A percentile compares a stretch with the other conserved stretches of the same genome.
These are phyloP conservation scores for Lampris megalopsis DNA, from an alignment of 2,113 vertebrate species.

Conservation along the genomic window DNA sequence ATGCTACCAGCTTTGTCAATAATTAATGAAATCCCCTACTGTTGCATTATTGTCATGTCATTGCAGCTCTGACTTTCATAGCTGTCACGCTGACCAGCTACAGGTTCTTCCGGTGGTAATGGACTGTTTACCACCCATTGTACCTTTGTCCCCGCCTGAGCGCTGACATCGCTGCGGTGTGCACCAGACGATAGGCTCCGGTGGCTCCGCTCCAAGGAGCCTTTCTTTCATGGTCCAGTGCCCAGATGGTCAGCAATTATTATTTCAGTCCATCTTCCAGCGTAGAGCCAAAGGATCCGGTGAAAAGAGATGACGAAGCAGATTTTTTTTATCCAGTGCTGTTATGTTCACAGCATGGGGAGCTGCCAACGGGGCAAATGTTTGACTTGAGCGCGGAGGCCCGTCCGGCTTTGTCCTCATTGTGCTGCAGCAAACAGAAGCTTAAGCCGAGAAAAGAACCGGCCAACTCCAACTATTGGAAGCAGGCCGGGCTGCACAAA, in stretches of 20 bases:
- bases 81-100: conserved; percentile 10
- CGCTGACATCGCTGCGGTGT: conserved; percentile 44
- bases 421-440: conserved; percentile 27
- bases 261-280: conserved; percentile 70
- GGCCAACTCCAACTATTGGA: neutral
- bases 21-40: no score
- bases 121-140: conserved; percentile 26
- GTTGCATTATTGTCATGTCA: neutral
- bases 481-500: conserved; percentile 49
- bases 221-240: conserved; percentile 74
- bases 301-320: conserved; percentile 51
- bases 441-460: neutral
- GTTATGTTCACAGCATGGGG: conserved; percentile 19
- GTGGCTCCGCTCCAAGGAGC: conserved; percentile 68
- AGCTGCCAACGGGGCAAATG: conserved; percentile 36
- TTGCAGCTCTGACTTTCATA: conserved; percentile 26
- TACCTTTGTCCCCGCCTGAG: conserved; percentile 46
- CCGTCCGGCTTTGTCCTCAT: conserved; percentile 28
- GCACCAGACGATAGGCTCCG: conserved; percentile 50
- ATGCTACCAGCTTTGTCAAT: no score
- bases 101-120: conserved; percentile 26
- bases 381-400: conserved; percentile 30
- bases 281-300: conserved; percentile 48
- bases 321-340: conserved; percentile 45
- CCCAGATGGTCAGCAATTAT: conserved; percentile 77